Base-by-base conservation (phyloP, 2,888 invertebrate genomes). In the Linyphia triangularis region DNA sequence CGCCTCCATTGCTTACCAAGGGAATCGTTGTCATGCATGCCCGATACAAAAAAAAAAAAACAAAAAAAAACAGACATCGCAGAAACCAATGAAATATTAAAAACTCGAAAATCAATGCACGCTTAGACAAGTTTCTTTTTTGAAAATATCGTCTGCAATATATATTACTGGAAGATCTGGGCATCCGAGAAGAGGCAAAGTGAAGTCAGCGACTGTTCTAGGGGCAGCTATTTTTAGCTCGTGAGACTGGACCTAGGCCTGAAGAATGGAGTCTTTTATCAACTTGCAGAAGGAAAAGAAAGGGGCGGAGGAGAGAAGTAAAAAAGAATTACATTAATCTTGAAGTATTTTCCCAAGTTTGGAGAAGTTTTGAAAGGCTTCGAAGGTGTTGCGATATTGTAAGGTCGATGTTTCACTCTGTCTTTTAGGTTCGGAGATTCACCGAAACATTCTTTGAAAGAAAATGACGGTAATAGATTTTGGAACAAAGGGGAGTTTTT, bases 91-190 rank as follows among this genome's bases (percentile, higher is more conserved):
- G 59, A 81, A 81, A 81, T 81, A 81, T 81, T 81, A 70, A 81
- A 81, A 81, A 51, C 37, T 59, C 22, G 69, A 69, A 70, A 81
- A 81, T 81, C 81, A 81, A 81, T 81, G 81, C 59, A 22, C 28
- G 40, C 26, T 16, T 43, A 28, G 65, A 63, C 78, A 65, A 33
- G 40, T 43, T 59, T 61, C 13, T 28, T 51, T 24, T 61, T 37
- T 28, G 24, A 67, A 81, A 81, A 16, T 40, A 40, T 40, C 43
- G 43, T 65, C 13, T 26, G 65, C 28, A 78, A 81, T 51, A 67
- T 67, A 40, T 13, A 69, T 81, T 51, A 33, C 19, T 13, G 24
- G 51, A 33, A 19, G 33, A 30, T 59, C 37, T 75, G 75, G n/a
- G n/a, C n/a, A n/a, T 57, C 69, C 51, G 51, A 24, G 57, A 19